phyloP scores from a whole-genome alignment of 1,140 invertebrate genomes.

The Drosophila watanabei region DNA sequence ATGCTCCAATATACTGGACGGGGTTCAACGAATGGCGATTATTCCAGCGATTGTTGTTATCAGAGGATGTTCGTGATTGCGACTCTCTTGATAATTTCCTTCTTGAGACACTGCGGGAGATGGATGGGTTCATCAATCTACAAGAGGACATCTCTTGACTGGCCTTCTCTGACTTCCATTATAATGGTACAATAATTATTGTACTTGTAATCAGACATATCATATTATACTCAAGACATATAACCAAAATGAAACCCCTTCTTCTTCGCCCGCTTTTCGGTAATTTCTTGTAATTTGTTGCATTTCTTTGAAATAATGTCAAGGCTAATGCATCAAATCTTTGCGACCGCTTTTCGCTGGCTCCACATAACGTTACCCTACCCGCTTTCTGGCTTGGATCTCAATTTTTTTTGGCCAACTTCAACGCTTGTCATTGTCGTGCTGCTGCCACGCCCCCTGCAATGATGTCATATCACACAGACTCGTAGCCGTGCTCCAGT shows the following conservation, averaged over 20 bases:
- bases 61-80: slow-evolving; percentile 22
- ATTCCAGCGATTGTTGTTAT: slow-evolving; percentile 31
- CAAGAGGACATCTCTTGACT: background rate
- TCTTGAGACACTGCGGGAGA: background rate
- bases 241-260: background rate
- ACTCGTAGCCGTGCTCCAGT: slow-evolving; percentile 43
- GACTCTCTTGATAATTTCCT: slow-evolving; percentile 9
- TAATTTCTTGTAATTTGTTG: slow-evolving; percentile 9
- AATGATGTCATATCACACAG: slow-evolving; percentile 62
- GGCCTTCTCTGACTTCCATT: background rate
- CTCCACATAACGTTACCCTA: slow-evolving; percentile 15
- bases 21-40: slow-evolving; percentile 44
- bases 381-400: slow-evolving; percentile 3
- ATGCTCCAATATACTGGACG: slow-evolving; percentile 24
- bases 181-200: no score
- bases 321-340: slow-evolving; percentile 38
- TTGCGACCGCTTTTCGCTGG: slow-evolving; percentile 24
- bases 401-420: slow-evolving; percentile 19
- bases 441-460: slow-evolving; percentile 24
- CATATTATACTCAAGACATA: background rate
- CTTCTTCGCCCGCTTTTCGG: background rate
- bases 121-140: background rate
- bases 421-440: slow-evolving; percentile 38
- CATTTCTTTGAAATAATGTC: slow-evolving; percentile 44
- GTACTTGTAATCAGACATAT: no score